phyloP scores from a whole-genome alignment of 2,797 vertebrate species.

The Etheostoma perlongum region DNA sequence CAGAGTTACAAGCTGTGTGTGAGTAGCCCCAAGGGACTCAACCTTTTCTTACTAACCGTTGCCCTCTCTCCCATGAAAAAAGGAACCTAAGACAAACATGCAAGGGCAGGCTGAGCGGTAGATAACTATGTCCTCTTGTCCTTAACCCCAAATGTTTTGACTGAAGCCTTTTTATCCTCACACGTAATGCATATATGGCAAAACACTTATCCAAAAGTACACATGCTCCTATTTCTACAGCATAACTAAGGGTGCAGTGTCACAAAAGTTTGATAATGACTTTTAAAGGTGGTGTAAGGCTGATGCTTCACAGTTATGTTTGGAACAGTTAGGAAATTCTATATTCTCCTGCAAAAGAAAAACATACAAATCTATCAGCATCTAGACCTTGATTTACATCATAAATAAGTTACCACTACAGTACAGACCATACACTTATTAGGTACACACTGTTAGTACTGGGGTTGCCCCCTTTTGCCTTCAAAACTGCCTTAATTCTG shows the following conservation, averaged over 20 bases:
- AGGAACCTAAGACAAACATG: conserved; percentile 50
- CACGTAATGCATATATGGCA: conserved; percentile 31
- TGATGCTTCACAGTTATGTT: conserved; percentile 46
- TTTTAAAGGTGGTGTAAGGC: conserved; percentile 56
- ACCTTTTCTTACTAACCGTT: conserved; percentile 62
- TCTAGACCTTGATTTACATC: conserved; percentile 55
- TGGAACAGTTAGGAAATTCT: conserved; percentile 51
- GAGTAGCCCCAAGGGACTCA: conserved; percentile 60
- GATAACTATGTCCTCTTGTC: conserved; percentile 43
- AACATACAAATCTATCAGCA: conserved; percentile 39
- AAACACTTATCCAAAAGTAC: conserved; percentile 42
- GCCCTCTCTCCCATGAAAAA: conserved; percentile 56
- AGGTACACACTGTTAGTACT: too few species aligned
- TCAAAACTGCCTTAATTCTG: too few species aligned
- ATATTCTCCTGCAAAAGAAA: conserved; percentile 46
- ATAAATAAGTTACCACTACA: conserved; percentile 32
- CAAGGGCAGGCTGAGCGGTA: conserved; percentile 51
- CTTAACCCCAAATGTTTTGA: conserved; percentile 35
- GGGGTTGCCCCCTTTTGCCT: too few species aligned
- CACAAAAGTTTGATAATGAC: conserved; percentile 54
- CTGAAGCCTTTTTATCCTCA: conserved; percentile 25
- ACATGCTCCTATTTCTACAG: conserved; percentile 43
- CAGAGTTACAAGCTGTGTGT: conserved; percentile 56
- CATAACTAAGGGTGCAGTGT: conserved; percentile 8
- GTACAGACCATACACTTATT: conserved; percentile 2